Conservation (phyloP, 2,888 invertebrate genomes). For the Trissoscelio sp. region DNA sequence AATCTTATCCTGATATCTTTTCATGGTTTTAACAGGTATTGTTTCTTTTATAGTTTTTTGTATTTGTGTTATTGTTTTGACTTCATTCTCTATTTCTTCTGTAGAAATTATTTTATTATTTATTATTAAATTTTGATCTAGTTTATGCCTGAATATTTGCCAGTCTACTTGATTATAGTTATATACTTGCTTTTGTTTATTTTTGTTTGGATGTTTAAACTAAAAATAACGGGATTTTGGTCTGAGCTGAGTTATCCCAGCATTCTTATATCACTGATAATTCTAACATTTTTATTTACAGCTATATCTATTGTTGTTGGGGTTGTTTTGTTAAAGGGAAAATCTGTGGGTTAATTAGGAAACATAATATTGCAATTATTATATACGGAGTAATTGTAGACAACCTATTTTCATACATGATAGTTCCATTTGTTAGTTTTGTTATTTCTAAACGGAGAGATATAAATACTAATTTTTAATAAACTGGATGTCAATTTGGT, state of each 20-base stretch:
- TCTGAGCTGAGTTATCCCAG: conserved; percentile 69
- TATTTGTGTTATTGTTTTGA: neutral
- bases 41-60: neutral
- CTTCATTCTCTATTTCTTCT: neutral
- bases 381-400: conserved; percentile 60
- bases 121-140: neutral
- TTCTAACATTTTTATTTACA: conserved; percentile 70
- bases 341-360: conserved; percentile 70
- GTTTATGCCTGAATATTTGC: neutral
- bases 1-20: neutral
- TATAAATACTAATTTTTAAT: too few species aligned
- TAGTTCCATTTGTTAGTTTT: too few species aligned
- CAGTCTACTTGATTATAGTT: neutral
- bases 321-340: conserved; percentile 67
- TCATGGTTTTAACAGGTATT: neutral
- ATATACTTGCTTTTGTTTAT: neutral
- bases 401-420: too few species aligned
- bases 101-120: neutral
- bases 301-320: conserved; percentile 72
- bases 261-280: conserved; percentile 58
- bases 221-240: conserved; percentile 70
- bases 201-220: neutral
- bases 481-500: too few species aligned
- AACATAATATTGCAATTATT: conserved; percentile 66
- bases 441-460: too few species aligned